Conservation (phyloP, 1,140 invertebrate genomes). For the Gonatopus flavifemur region DNA sequence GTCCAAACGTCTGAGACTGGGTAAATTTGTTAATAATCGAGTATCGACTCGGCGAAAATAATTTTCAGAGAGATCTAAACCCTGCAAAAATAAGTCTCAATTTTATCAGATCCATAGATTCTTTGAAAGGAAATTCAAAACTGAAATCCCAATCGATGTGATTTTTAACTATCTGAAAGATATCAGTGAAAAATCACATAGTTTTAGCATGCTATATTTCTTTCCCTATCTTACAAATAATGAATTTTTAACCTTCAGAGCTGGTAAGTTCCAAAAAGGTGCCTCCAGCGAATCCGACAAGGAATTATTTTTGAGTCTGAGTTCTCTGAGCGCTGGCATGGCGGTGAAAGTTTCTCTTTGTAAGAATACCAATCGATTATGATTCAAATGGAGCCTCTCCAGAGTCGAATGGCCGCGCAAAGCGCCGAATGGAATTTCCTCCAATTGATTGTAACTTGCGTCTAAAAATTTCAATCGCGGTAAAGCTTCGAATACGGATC, state of each 20-base stretch:
- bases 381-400: constrained; percentile 78
- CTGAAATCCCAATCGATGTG: too few species aligned
- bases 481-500: constrained; percentile 72
- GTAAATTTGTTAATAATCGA: constrained; percentile 71
- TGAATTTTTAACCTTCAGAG: constrained; percentile 70
- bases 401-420: constrained; percentile 75
- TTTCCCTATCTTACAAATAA: too few species aligned
- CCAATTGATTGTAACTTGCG: constrained; percentile 72
- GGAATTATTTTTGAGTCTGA: constrained; percentile 78
- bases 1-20: constrained; percentile 75
- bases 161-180: too few species aligned
- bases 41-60: constrained; percentile 72
- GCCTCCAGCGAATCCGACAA: constrained; percentile 64
- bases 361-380: constrained; percentile 73
- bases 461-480: constrained; percentile 77
- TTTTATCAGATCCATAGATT: too few species aligned
- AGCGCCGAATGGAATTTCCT: constrained; percentile 73
- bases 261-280: constrained; percentile 80
- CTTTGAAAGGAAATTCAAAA: too few species aligned
- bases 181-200: too few species aligned
- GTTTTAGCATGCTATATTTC: too few species aligned
- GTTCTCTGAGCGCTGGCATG: constrained; percentile 79
- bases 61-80: constrained; percentile 78
- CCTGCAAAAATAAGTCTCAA: constrained; percentile 37
- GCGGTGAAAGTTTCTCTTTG: constrained; percentile 75